These are phyloP conservation scores for Patella ulyssiponensis DNA, from an alignment of 2,888 invertebrate genomes.

Conservation along the genomic window DNA sequence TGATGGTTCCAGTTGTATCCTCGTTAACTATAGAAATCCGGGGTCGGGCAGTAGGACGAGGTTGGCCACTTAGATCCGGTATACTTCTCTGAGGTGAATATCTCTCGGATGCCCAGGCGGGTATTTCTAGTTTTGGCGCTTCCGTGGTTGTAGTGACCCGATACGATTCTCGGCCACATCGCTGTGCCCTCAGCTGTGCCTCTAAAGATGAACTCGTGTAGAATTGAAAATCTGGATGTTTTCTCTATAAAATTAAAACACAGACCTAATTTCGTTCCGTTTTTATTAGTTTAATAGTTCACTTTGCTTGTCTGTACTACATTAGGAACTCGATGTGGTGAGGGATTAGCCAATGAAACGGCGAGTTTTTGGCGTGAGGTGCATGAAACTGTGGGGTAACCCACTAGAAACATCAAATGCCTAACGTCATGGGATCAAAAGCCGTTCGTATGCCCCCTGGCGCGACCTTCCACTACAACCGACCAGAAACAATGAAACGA, in stretches of 20 bases:
- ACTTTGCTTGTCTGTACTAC: no score
- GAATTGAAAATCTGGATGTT: slow-evolving; percentile 39
- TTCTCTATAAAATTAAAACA: slow-evolving; percentile 24
- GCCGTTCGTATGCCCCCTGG: no score
- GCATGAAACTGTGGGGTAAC: no score
- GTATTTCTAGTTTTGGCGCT: slow-evolving; percentile 34
- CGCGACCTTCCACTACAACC: no score
- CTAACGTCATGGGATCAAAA: no score
- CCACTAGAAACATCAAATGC: no score
- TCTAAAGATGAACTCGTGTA: slow-evolving; percentile 32
- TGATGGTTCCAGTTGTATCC: background rate
- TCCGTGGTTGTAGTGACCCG: slow-evolving; percentile 22
- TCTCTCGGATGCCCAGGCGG: slow-evolving; percentile 30
- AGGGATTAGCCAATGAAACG: no score
- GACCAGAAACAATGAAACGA: no score
- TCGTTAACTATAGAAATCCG: slow-evolving; percentile 28
- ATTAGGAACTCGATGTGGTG: no score
- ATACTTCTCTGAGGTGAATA: slow-evolving; percentile 25
- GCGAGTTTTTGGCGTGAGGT: no score
- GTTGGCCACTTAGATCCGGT: background rate
- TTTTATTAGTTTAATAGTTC: no score
- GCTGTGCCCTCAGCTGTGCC: slow-evolving; percentile 46
- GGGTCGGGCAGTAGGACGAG: background rate
- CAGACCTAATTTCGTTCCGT: no score
- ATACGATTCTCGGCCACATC: slow-evolving; percentile 42